Percentiles rank a stretch among this genome's conserved stretches.
Conservation (phyloP, 2,113 vertebrate genomes). For the Monarcha castaneiventris region DNA sequence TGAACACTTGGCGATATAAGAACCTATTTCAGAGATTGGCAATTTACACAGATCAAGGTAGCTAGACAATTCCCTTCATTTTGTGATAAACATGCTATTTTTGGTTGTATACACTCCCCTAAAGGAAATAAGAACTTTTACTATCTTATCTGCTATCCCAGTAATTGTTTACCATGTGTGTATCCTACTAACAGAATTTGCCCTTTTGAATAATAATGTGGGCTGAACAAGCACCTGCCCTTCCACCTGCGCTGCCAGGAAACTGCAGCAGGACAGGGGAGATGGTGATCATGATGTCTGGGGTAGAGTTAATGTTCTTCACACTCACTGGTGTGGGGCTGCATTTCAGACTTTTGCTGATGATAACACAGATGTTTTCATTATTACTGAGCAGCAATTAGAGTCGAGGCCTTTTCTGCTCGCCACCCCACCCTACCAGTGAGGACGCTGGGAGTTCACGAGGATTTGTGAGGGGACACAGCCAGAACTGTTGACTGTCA, state of each 20-base stretch:
- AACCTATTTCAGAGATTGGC: background rate
- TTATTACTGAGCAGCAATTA: background rate
- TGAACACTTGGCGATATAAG: background rate
- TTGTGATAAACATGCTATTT: background rate
- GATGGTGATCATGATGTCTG: background rate
- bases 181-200: background rate
- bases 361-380: background rate
- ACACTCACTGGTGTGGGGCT: background rate
- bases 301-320: background rate
- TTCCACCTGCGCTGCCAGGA: background rate
- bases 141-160: background rate
- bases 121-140: background rate
- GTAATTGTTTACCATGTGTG: fast-evolving
- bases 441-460: background rate
- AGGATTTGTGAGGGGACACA: background rate
- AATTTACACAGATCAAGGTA: background rate
- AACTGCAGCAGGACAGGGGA: background rate
- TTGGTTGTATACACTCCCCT: background rate
- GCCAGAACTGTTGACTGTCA: background rate
- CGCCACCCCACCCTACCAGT: fast-evolving
- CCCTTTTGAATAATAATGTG: background rate
- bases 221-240: background rate
- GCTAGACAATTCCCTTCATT: background rate
- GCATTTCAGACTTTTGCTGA: background rate
- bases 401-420: background rate